Percentiles rank a stretch among this genome's conserved stretches.
phyloP scores from a whole-genome alignment of 2,888 invertebrate genomes.

The Temnothorax rugatulus region DNA sequence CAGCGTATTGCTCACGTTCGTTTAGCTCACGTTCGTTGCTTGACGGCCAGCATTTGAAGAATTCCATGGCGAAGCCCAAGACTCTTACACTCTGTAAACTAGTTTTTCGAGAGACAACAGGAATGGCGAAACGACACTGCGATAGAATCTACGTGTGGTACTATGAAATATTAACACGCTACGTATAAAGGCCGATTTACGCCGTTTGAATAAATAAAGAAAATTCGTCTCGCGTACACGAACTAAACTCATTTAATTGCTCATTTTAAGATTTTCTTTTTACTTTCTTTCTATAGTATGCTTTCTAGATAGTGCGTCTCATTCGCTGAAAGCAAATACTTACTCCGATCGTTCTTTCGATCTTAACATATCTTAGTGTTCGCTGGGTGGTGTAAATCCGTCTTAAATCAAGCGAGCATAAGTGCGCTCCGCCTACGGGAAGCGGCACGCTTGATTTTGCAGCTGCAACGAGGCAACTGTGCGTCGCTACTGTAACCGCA shows the following conservation, averaged over 20 bases:
- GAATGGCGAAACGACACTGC: neutral
- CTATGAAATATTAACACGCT: neutral
- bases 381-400: constrained; percentile 50
- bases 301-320: neutral
- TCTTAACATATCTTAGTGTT: constrained; percentile 7
- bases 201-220: neutral
- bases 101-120: neutral
- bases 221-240: neutral
- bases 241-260: neutral
- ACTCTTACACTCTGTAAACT: neutral
- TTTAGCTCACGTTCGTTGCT: neutral
- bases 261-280: neutral
- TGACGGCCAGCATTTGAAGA: neutral
- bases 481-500: constrained; percentile 43
- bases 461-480: constrained; percentile 55
- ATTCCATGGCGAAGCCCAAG: neutral
- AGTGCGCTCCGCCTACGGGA: constrained; percentile 57
- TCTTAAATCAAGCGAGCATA: constrained; percentile 66
- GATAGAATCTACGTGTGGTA: constrained; percentile 3
- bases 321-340: neutral
- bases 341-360: neutral
- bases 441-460: constrained; percentile 66
- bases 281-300: neutral
- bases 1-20: neutral
- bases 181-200: neutral